These are phyloP conservation scores for Phragmatobia fuliginosa DNA, from an alignment of 2,888 invertebrate species.

Conservation along the genomic window DNA sequence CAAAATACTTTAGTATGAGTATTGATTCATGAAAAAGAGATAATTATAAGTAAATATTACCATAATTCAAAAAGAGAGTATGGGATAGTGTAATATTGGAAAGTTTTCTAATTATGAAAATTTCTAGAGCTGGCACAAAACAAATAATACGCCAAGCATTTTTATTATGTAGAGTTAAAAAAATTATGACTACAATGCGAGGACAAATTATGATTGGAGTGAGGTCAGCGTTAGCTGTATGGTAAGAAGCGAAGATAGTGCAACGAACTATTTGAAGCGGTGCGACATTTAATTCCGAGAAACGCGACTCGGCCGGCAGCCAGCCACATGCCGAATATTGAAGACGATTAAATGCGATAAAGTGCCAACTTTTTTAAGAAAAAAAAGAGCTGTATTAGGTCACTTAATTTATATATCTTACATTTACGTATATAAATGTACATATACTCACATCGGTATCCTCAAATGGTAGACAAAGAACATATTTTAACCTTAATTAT, in stretches of 20 bases:
- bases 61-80: background rate
- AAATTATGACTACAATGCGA: conserved; percentile 1
- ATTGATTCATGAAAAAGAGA: background rate
- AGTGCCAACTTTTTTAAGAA: conserved; percentile 12
- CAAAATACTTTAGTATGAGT: background rate
- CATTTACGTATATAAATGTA: background rate
- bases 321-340: conserved; percentile 53
- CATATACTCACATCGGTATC: background rate
- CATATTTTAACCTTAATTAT: too few species aligned
- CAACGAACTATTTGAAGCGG: conserved; percentile 77
- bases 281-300: conserved; percentile 71
- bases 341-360: conserved; percentile 8
- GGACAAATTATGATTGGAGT: conserved; percentile 22
- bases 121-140: background rate
- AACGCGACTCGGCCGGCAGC: conserved; percentile 61
- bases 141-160: background rate
- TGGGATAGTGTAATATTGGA: background rate
- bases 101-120: background rate
- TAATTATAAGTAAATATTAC: background rate
- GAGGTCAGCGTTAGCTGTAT: conserved; percentile 35
- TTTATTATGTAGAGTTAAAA: background rate
- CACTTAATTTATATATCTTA: background rate
- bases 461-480: too few species aligned
- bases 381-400: background rate
- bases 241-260: conserved; percentile 58